Evolutionary conservation across 2,888 invertebrate species (phyloP), one percentile per base, ranked within the genome.

Genomic region (Acrobeloides nanus): DNA sequence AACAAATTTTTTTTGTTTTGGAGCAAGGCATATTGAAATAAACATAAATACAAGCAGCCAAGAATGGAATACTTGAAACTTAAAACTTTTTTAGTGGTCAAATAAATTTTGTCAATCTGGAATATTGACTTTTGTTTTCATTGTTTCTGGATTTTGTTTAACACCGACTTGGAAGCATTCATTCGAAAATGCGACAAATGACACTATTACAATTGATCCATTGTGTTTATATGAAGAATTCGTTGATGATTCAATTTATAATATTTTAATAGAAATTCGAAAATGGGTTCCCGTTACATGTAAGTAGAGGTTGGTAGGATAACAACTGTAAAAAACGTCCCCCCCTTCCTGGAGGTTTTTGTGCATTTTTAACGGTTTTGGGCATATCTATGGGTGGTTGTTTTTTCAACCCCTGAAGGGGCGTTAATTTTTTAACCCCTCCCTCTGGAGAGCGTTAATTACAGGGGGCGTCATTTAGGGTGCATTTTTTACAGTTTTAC

Each of bases 151-250:
- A 8, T 34, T 20, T 17, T 29, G 45, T 6, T 33, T 55, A 25
- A 27, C 32, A 5, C 55, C 55, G n/a, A 44, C 49, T 12, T 55
- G 53, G 52, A 12, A 26, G 8, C 20, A 48, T 2, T 34, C 55
- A 17, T 20, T 56, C n/a, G 21, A 33, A 20, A 33, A 18, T 5
- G 26, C 48, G 7, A 23, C 42, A 17, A 57, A 59, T 38, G 20
- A 23, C 6, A 48, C 58, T 12, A 38, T 57, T 18, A 38, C 27
- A 18, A 21, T 59, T 10, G 48, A 51, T 8, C 46, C 57, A 3
- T 49, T 54, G 26, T 57, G 57, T 31, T 42, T 20, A n/a, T 44
- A 55, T 43, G 27, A 46, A 8, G 40, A 37, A 15, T 46, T 53
- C 15, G 20, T 49, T 6, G 39, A 29, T 8, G 17, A 24, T 12